These are phyloP conservation scores for Thrips palmi DNA, from an alignment of 1,140 invertebrate species.

Conservation along the genomic window DNA sequence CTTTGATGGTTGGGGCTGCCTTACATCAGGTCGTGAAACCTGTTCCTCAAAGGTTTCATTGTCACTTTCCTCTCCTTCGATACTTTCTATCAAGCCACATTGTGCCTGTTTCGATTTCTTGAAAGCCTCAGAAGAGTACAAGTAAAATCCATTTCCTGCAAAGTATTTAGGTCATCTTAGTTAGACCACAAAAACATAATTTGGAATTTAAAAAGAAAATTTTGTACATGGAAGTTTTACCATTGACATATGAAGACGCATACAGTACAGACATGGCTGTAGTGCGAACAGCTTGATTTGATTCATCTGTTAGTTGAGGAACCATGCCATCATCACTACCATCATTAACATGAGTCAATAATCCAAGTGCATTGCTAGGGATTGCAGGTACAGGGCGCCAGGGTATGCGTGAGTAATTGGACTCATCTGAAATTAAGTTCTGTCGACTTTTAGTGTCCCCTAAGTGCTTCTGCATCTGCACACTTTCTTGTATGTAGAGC, in stretches of 20 bases:
- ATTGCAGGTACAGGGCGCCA: constrained; percentile 45
- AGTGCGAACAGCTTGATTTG: constrained; percentile 12
- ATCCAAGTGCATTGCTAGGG: too few relatives aligned
- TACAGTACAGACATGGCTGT: constrained; percentile 47
- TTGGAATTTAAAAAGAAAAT: not conserved
- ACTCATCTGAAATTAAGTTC: constrained; percentile 21
- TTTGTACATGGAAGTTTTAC: constrained; percentile 19
- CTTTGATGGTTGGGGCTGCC: too few relatives aligned
- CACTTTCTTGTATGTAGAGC: constrained; percentile 59
- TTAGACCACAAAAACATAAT: not conserved
- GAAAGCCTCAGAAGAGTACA: constrained; percentile 30
- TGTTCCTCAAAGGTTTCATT: constrained; percentile 23
- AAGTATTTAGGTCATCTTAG: constrained; percentile 5
- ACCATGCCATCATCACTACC: not conserved
- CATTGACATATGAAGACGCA: constrained; percentile 49
- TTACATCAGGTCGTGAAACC: too few relatives aligned
- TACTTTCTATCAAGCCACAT: not conserved
- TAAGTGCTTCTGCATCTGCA: constrained; percentile 21
- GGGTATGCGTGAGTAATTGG: constrained; percentile 32
- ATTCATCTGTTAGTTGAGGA: constrained; percentile 15
- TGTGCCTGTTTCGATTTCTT: constrained; percentile 13
- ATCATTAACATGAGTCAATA: not conserved
- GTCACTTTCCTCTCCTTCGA: constrained; percentile 14
- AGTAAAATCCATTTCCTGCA: constrained; percentile 42
- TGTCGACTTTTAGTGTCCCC: constrained; percentile 19